Percentiles rank a stretch among this genome's conserved stretches.
These are phyloP conservation scores for Hydrolagus colliei DNA, from an alignment of 2,797 vertebrate genomes.

Conservation along the genomic window DNA sequence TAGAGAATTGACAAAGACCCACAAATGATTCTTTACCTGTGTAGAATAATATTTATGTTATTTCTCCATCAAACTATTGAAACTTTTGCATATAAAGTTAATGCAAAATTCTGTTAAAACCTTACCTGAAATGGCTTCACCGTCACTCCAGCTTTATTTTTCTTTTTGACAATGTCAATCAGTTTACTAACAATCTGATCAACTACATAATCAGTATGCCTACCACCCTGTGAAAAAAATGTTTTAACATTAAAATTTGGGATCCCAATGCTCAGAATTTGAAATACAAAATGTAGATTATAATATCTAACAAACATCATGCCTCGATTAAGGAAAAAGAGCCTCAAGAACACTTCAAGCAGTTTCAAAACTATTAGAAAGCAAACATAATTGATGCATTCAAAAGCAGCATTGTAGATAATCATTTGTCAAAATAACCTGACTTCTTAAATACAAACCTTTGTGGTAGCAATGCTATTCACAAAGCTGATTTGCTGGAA, in stretches of 20 bases:
- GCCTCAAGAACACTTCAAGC: too few relatives aligned
- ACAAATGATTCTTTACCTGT: slow-evolving; percentile 89
- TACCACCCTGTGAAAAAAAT: slow-evolving; percentile 64
- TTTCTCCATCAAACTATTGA: not conserved
- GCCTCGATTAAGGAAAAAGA: too few relatives aligned
- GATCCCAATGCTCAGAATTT: not conserved
- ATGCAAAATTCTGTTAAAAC: not conserved
- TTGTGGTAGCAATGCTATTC: slow-evolving; percentile 86
- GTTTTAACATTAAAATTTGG: not conserved
- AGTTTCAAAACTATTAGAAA: too few relatives aligned
- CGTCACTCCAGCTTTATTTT: slow-evolving; percentile 82
- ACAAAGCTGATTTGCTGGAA: slow-evolving; percentile 87
- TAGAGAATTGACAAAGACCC: slow-evolving; percentile 83
- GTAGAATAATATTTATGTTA: slow-evolving; percentile 36
- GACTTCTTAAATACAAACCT: slow-evolving; percentile 55
- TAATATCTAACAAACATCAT: too few relatives aligned
- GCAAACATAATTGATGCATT: not conserved
- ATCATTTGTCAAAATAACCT: slow-evolving; percentile 35
- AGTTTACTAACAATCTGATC: slow-evolving; percentile 82
- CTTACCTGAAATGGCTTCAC: slow-evolving; percentile 84
- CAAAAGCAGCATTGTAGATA: not conserved
- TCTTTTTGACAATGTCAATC: slow-evolving; percentile 86
- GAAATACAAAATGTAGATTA: not conserved
- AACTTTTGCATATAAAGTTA: not conserved
- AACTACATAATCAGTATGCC: slow-evolving; percentile 79